These are phyloP conservation scores for Chironex yamaguchii DNA, from an alignment of 30 jellyfish, hydroid and myxozoan species.

Conservation along the genomic window DNA sequence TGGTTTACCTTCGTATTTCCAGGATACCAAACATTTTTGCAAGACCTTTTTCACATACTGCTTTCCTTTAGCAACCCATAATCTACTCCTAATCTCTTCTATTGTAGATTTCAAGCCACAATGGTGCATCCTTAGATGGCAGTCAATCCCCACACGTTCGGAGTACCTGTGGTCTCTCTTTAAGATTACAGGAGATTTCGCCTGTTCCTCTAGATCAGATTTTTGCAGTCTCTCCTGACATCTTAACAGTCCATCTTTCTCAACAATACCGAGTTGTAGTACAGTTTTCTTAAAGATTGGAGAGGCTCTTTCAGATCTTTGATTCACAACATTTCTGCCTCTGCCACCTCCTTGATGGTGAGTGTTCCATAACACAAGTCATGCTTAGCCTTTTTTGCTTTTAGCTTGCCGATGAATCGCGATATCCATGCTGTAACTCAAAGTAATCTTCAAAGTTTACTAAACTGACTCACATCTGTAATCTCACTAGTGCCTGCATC, in stretches of 20 bases:
- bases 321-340: neutral
- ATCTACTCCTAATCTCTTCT: neutral
- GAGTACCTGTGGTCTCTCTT: neutral
- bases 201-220: neutral
- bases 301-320: neutral
- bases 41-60: neutral
- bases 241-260: neutral
- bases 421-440: neutral
- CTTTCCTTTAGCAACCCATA: neutral
- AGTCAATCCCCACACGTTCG: neutral
- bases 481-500: neutral
- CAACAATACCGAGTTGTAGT: neutral
- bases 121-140: neutral
- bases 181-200: neutral
- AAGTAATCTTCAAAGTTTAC: neutral
- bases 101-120: neutral
- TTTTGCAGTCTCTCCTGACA: neutral
- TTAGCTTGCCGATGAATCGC: neutral
- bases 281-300: neutral
- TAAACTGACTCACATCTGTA: neutral
- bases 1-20: neutral
- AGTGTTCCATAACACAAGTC: neutral
- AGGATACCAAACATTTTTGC: neutral
- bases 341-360: neutral
- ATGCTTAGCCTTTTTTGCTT: neutral